Base-by-base conservation (phyloP, 2,888 invertebrate genomes). In the Chrysolina haemoptera region DNA sequence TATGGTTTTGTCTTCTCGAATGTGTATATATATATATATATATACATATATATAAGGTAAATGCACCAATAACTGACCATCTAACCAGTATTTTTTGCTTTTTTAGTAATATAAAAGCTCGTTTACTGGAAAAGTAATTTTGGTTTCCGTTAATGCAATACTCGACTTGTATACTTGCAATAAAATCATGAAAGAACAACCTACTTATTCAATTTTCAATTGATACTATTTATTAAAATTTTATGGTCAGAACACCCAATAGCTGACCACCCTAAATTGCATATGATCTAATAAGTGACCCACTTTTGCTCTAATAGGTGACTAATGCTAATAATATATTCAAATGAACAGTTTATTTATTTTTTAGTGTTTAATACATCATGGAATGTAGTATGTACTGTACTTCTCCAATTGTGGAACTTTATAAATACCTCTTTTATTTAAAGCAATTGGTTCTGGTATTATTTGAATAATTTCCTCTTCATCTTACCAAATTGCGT, bases 341-440 rank as follows among this genome's bases (percentile, higher is more conserved):
- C 46, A 65, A 65, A 65, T 65, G 41, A 65, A 65, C 22, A 65
- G 22, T 65, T 65, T 65, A 46, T 65, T 40, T n/a, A 65, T 48
- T 65, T 65, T 1, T 46, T 65, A 65, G 65, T 65, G 46, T 43
- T 46, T 27, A 65, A 27, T 22, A 43, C 64, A 41, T 65, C 40
- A 46, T 65, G n/a, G 55, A 27, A 55, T 55, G 55, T 55, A 55
- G 27, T 55, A 55, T 22, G 27, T 22, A 55, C 55, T 22, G n/a
- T 55, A 55, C 55, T 55, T 55, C 27, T 55, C 55, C 55, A 27
- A 22, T 55, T 55, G 27, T 55, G 55, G 55, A 55, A 55, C 55
- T 55, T 22, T 22, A 55, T 55, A 55, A 55, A 55, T 55, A 22
- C 55, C 22, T 22, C 55, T 55, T 55, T 55, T 55, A 27, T 55